A percentile compares a stretch with the other conserved stretches of the same genome.
Conservation (phyloP, 2,113 vertebrate genomes). For the Panthera tigris region DNA sequence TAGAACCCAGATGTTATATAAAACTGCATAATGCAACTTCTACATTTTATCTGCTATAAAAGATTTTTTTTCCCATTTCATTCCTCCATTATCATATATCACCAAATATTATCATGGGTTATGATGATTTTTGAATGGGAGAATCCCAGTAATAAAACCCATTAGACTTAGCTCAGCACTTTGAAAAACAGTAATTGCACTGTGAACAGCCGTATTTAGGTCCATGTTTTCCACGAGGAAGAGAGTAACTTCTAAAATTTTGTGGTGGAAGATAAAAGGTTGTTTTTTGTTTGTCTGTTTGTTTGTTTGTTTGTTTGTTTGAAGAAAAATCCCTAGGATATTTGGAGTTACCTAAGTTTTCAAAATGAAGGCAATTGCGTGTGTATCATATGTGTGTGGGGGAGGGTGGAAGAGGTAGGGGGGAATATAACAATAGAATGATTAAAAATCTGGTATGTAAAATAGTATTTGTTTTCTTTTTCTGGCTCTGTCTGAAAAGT, state of each 20-base stretch:
- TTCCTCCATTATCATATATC: slow-evolving; percentile 78
- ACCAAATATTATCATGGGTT: slow-evolving; percentile 68
- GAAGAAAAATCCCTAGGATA: background rate
- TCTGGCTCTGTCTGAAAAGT: background rate
- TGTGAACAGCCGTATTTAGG: slow-evolving; percentile 63
- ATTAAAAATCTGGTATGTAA: slow-evolving; percentile 15
- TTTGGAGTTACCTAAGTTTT: background rate
- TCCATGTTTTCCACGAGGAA: slow-evolving; percentile 45
- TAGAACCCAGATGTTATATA: slow-evolving; percentile 70
- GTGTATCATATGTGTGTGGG: background rate
- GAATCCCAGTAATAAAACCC: slow-evolving; percentile 73
- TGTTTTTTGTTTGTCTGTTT: background rate
- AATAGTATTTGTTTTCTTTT: background rate
- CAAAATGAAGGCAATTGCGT: background rate
- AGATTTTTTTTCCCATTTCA: slow-evolving; percentile 72
- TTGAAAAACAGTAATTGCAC: slow-evolving; percentile 65
- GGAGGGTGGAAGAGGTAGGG: background rate
- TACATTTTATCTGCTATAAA: slow-evolving; percentile 75
- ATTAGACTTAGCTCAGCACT: slow-evolving; percentile 59
- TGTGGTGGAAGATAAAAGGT: slow-evolving; percentile 16
- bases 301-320: background rate
- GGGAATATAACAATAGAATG: background rate
- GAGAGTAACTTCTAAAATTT: slow-evolving; percentile 60
- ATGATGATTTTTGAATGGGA: slow-evolving; percentile 77
- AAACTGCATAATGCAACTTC: slow-evolving; percentile 71